These are phyloP conservation scores for Henricia sp. DNA, from an alignment of 53 echinoderm and acorn worm species.

Conservation along the genomic window DNA sequence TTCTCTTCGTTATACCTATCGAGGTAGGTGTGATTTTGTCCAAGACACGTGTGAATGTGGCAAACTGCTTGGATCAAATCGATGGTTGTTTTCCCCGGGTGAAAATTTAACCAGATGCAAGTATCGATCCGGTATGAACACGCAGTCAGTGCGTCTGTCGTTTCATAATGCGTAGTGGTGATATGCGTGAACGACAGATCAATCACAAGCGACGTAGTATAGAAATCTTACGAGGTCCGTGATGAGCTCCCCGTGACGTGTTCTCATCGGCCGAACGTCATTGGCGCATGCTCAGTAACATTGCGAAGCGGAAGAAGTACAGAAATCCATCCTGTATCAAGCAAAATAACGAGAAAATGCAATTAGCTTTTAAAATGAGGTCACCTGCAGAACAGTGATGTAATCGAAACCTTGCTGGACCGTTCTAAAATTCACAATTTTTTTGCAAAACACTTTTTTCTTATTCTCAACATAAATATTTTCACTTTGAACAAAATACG, in stretches of 20 bases:
- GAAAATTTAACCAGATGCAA: constrained; percentile 30
- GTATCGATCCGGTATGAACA: constrained; percentile 15
- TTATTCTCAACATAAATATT: no score
- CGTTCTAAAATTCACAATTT: no score
- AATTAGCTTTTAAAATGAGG: no score
- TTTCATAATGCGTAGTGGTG: background rate
- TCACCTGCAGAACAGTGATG: no score
- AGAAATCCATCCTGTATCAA: constrained; percentile 2
- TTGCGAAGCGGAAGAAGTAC: no score
- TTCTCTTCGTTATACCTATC: no score
- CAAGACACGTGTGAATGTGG: background rate
- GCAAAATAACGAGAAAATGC: background rate
- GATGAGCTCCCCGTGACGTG: background rate
- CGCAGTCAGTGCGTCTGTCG: background rate
- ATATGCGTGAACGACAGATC: background rate
- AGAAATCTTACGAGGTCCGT: background rate
- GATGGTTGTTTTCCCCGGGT: constrained; percentile 1
- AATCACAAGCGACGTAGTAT: background rate
- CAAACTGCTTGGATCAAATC: constrained; percentile 18
- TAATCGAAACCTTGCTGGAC: no score
- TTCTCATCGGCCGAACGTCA: constrained; percentile 1
- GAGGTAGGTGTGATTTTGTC: no score
- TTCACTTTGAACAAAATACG: no score
- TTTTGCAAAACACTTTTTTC: no score
- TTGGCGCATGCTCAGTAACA: constrained; percentile 34